These are phyloP conservation scores for Strigamia crassipes DNA, from an alignment of 2,888 invertebrate species.

Conservation along the genomic window DNA sequence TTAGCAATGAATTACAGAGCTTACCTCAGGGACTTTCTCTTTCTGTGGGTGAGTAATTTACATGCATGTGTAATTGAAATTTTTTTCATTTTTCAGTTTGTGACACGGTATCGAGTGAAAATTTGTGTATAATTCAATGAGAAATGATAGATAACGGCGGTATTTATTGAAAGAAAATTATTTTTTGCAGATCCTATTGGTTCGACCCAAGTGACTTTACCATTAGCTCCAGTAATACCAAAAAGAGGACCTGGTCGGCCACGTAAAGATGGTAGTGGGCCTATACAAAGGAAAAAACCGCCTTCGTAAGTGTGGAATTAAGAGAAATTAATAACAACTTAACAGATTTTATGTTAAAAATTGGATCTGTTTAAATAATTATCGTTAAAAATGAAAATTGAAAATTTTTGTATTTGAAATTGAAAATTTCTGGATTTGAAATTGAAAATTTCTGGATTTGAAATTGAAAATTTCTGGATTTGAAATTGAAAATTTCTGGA, in stretches of 20 bases:
- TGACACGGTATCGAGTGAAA: too few relatives aligned
- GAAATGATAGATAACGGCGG: too few relatives aligned
- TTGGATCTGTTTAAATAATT: not conserved
- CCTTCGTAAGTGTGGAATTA: conserved; percentile 47
- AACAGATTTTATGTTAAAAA: not conserved
- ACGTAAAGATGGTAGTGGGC: conserved; percentile 69
- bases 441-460: too few relatives aligned
- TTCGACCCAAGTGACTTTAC: conserved; percentile 30
- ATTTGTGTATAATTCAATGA: not conserved
- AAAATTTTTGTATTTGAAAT: too few relatives aligned
- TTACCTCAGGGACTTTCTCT: conserved; percentile 31
- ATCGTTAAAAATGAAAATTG: not conserved
- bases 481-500: too few relatives aligned
- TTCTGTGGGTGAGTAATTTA: not conserved
- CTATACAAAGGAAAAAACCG: conserved; percentile 49
- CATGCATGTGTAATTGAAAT: not conserved
- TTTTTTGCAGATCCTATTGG: not conserved
- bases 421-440: too few relatives aligned
- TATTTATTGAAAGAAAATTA: not conserved
- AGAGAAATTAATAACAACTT: not conserved
- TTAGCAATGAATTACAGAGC: not conserved
- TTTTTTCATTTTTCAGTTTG: too few relatives aligned
- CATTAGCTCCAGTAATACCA: conserved; percentile 47
- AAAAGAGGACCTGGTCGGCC: conserved; percentile 79
- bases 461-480: too few relatives aligned